Evolutionary conservation across 1,140 invertebrate genomes (phyloP), one percentile per base, ranked within the genome.

Genomic region (Leptonema lineaticorne): DNA sequence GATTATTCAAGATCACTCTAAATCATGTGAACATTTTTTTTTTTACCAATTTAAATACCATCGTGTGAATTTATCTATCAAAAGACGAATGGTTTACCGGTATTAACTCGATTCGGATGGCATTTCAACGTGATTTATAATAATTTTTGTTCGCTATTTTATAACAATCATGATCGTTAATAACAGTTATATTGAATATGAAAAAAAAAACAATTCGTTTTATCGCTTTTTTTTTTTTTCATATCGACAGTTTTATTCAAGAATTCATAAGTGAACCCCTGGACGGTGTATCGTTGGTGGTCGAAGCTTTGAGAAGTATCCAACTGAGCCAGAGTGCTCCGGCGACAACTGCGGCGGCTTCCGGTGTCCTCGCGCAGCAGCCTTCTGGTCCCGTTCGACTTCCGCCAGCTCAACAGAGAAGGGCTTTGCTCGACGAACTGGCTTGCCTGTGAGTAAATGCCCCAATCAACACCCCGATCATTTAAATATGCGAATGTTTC

Each of bases 221-320:
- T 29, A 20, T 9, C 45, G 8, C 1, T 60, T 60, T 28, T 22
- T 73, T 71, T 72, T 70, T 72, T 85, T 85, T n/a, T n/a, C n/a
- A n/a, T n/a, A n/a, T n/a, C n/a, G n/a, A 9, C 79, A 92, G 91
- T 79, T 96, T 96, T 75, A 90, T 96, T 0, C 91, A 94, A 79
- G 93, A 96, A 79, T 95, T 96, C 79, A 87, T 93, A 4, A 87
- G 89, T 18, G 87, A 91, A 57, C 91, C 91, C 18, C 85, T 92
- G 68, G 92, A 94, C 77, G 94, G 94, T 1, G 88, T 95, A 0
- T 87, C 86, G 0, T 78, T 93, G 30, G 81, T 96, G 1, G 77
- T 96, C 63, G 92, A 94, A 76, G 86, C 94, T 0, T 80, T 96
- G 26, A 87, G 92, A n/a, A 88, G 89, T 3, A 89, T 95, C 27